phyloP scores from a whole-genome alignment of 2,888 invertebrate species.

The Lasiommata megera region DNA sequence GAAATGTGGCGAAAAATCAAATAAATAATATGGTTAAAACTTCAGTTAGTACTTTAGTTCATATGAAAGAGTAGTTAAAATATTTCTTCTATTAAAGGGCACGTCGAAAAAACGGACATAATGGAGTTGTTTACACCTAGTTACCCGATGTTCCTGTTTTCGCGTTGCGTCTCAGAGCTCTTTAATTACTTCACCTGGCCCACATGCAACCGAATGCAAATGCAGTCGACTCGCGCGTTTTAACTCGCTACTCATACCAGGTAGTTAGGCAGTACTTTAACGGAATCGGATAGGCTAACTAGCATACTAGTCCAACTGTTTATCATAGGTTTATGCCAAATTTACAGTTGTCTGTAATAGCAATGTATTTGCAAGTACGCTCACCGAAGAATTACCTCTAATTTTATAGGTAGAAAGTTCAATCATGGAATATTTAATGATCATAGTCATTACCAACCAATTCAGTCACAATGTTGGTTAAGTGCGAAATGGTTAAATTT shows the following conservation, averaged over 20 bases:
- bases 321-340: neutral
- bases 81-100: too few relatives aligned
- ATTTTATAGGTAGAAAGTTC: too few relatives aligned
- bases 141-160: conserved; percentile 2
- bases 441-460: too few relatives aligned
- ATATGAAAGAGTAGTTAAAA: too few relatives aligned
- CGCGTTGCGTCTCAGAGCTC: neutral
- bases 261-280: neutral
- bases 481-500: too few relatives aligned
- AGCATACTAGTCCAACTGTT: neutral
- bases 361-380: too few relatives aligned
- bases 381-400: too few relatives aligned
- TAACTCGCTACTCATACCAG: neutral
- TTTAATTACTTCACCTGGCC: neutral
- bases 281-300: neutral
- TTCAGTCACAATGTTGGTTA: too few relatives aligned
- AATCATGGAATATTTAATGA: too few relatives aligned
- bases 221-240: neutral
- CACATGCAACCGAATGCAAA: neutral
- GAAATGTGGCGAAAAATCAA: too few relatives aligned
- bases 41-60: too few relatives aligned
- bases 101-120: neutral
- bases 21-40: too few relatives aligned
- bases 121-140: conserved; percentile 1
- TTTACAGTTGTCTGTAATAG: neutral